Percentiles rank a stretch among this genome's conserved stretches.
Conservation (phyloP, 2,113 vertebrate species). For the Myotis yumanensis region DNA sequence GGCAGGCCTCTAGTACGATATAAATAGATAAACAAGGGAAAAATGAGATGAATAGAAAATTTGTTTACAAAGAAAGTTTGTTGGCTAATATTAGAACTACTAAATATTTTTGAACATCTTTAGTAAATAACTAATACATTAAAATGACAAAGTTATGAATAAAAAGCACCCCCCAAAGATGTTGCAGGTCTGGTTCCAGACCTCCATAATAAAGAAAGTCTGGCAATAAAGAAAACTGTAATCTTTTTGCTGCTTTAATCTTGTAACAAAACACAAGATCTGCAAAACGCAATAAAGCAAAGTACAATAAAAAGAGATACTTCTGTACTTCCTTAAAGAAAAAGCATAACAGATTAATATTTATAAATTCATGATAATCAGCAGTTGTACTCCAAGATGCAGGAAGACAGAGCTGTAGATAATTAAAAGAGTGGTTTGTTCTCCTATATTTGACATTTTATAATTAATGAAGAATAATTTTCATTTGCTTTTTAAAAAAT, state of each 20-base stretch:
- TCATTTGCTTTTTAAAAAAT: neutral
- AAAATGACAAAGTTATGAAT: neutral
- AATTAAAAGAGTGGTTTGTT: neutral
- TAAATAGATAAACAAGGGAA: neutral
- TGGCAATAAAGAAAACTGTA: neutral
- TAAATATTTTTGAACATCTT: neutral
- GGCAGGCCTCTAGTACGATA: neutral
- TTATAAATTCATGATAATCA: neutral
- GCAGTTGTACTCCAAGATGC: neutral
- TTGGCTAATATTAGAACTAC: neutral
- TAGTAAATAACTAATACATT: neutral
- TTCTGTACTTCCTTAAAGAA: neutral
- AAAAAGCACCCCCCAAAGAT: neutral
- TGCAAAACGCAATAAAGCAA: neutral
- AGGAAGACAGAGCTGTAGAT: neutral
- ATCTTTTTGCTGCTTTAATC: neutral
- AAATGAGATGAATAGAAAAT: neutral
- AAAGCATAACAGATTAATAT: neutral
- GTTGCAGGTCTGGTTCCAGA: neutral
- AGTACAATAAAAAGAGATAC: neutral
- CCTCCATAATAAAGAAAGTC: neutral
- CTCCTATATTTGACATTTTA: neutral
- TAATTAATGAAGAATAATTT: neutral
- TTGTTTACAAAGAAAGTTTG: neutral
- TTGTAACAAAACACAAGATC: neutral